Evolutionary conservation across 2,113 vertebrate species (phyloP).

Genomic region (Diphyllodes magnificus): DNA sequence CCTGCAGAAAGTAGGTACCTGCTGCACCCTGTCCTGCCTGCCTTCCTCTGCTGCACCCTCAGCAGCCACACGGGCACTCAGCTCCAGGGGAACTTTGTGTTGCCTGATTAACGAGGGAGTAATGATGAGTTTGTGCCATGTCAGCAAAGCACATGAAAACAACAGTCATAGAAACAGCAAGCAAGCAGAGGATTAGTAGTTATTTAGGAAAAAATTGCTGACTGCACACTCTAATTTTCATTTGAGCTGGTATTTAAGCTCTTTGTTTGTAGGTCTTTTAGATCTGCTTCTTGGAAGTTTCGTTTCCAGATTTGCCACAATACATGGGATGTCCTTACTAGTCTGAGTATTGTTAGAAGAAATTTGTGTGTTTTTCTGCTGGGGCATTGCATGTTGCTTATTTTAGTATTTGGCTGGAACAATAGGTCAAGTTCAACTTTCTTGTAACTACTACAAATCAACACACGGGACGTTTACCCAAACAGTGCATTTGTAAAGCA

Average conservation of each 20-base stretch:
- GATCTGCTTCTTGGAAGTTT: background rate
- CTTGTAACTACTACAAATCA: background rate
- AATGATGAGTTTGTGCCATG: background rate
- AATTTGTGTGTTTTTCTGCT: background rate
- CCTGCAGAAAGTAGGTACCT: constrained; percentile 89
- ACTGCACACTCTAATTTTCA: background rate
- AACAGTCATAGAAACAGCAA: background rate
- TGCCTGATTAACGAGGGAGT: background rate
- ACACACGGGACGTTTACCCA: background rate
- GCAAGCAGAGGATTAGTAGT: background rate
- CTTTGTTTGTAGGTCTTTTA: background rate
- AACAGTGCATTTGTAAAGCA: background rate
- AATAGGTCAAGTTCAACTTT: background rate
- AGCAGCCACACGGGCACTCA: background rate
- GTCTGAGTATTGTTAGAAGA: background rate
- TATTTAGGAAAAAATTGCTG: background rate
- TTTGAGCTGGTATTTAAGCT: background rate
- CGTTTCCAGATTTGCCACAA: background rate
- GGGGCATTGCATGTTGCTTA: background rate
- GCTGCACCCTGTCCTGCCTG: background rate
- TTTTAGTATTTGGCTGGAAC: background rate
- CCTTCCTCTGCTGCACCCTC: background rate
- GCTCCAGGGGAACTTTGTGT: background rate
- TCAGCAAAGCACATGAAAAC: background rate
- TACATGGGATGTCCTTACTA: background rate